Evolutionary conservation across 2,888 invertebrate species (phyloP), one percentile per base, ranked within the genome.

Genomic region (Pristionchus mayeri): DNA sequence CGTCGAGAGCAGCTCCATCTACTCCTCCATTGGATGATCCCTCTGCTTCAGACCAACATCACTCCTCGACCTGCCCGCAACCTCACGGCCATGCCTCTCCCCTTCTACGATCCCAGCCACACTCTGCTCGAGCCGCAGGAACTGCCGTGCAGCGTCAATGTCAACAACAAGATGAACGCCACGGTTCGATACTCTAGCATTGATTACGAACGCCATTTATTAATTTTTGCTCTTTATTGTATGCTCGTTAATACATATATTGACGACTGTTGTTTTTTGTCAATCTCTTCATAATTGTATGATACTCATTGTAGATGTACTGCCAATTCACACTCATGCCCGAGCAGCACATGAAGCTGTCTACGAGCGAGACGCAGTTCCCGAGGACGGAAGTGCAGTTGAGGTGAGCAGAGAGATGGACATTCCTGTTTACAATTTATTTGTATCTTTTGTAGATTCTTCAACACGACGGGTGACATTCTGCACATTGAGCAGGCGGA

Each of bases 101-200:
- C 90, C 7, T 90, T 90, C 85, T 90, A 87, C 85, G 90, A 90
- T 78, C 85, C 85, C 16, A 48, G 87, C 9, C 9, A 18, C 7
- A 85, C 84, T 11, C 60, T 90, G 0, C 27, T 89, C 60, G 67
- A 84, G 48, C 88, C 88, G n/a, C 76, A 86, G n/a, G 88, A 90
- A 50, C 81, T 90, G 44, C 85, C 86, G 11, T 84, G 85, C 16
- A 40, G 76, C 13, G 50, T 48, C 16, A 60, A 71, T 21, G 84
- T 76, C 11, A 40, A 40, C 44, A 40, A 75, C 50, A 87, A 87
- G 80, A 34, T 57, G 37, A 13, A n/a, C n/a, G 80, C 80, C 3
- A 13, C 27, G 80, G 80, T 80, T 16, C 21, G 79, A 37, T 80
- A 57, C 30, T 24, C 30, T 13, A 11, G 13, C n/a, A n/a, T n/a